These are phyloP conservation scores for Machimus atricapillus DNA, from an alignment of 2,888 invertebrate species.

Conservation along the genomic window DNA sequence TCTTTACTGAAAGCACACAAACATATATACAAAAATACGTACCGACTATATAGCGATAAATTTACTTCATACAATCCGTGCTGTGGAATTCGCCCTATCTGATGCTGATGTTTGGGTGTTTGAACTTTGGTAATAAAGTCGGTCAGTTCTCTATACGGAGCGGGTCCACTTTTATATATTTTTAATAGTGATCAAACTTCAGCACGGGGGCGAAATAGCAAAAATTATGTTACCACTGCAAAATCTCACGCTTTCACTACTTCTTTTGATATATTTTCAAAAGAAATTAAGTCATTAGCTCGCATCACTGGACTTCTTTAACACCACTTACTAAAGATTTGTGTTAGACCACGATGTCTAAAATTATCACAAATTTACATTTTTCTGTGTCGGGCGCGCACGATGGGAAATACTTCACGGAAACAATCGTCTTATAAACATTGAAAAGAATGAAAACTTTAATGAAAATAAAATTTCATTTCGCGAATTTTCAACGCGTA, in stretches of 20 bases:
- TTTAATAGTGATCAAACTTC: not conserved
- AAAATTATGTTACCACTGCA: not conserved
- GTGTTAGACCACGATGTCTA: not conserved
- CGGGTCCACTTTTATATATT: not conserved
- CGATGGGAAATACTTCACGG: not conserved
- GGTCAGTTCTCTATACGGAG: not conserved
- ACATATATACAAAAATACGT: not conserved
- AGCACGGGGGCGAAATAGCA: not conserved
- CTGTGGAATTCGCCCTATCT: not conserved
- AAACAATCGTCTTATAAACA: not conserved
- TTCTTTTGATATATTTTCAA: not conserved
- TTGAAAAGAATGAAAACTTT: not conserved
- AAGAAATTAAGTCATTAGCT: not conserved
- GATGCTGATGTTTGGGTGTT: not conserved
- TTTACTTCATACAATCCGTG: not conserved
- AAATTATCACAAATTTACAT: not conserved
- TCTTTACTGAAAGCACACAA: not conserved
- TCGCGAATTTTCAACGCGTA: not conserved
- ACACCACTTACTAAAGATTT: not conserved
- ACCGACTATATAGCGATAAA: not conserved
- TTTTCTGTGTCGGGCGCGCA: not conserved
- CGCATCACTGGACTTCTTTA: not conserved
- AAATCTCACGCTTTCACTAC: slow-evolving; percentile 19
- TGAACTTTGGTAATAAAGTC: slow-evolving; percentile 1
- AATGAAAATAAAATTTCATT: not conserved